Evolutionary conservation across 2,888 invertebrate genomes (phyloP).

Genomic region (Synergus umbraculus): DNA sequence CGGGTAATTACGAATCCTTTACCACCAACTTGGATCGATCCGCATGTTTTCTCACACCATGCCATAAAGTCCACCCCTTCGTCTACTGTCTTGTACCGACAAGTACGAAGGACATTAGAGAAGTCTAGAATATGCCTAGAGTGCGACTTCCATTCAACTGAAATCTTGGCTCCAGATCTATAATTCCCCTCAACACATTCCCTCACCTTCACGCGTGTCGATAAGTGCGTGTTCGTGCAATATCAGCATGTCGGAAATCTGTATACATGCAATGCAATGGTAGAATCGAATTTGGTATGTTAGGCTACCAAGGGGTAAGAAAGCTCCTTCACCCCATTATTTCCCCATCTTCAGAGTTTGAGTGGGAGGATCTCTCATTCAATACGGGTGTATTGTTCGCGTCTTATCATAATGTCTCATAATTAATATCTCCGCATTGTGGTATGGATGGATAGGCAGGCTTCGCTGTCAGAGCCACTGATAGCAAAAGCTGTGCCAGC

Average conservation of each 20-base stretch:
- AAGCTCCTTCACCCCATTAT: slow-evolving; percentile 51
- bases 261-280: neutral
- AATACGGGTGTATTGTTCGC: slow-evolving; percentile 77
- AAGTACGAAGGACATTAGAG: slow-evolving; percentile 52
- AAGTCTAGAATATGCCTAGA: slow-evolving; percentile 50
- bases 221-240: slow-evolving; percentile 39
- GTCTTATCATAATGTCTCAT: slow-evolving; percentile 78
- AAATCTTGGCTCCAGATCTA: slow-evolving; percentile 52
- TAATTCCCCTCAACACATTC: slow-evolving; percentile 50
- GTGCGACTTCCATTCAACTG: slow-evolving; percentile 52
- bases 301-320: slow-evolving; percentile 55
- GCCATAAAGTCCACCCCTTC: slow-evolving; percentile 53
- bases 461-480: slow-evolving; percentile 75
- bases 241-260: slow-evolving; percentile 4
- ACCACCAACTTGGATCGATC: slow-evolving; percentile 59
- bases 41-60: slow-evolving; percentile 57
- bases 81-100: slow-evolving; percentile 46
- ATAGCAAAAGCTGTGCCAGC: slow-evolving; percentile 73
- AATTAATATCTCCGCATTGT: slow-evolving; percentile 78
- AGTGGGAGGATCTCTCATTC: slow-evolving; percentile 67
- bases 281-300: slow-evolving; percentile 39
- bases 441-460: slow-evolving; percentile 76
- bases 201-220: slow-evolving; percentile 42
- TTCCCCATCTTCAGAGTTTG: slow-evolving; percentile 49
- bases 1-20: slow-evolving; percentile 73